Percentiles rank a stretch among this genome's conserved stretches.
These are phyloP conservation scores for Mellivora capensis DNA, from an alignment of 2,113 vertebrate genomes.

Conservation along the genomic window DNA sequence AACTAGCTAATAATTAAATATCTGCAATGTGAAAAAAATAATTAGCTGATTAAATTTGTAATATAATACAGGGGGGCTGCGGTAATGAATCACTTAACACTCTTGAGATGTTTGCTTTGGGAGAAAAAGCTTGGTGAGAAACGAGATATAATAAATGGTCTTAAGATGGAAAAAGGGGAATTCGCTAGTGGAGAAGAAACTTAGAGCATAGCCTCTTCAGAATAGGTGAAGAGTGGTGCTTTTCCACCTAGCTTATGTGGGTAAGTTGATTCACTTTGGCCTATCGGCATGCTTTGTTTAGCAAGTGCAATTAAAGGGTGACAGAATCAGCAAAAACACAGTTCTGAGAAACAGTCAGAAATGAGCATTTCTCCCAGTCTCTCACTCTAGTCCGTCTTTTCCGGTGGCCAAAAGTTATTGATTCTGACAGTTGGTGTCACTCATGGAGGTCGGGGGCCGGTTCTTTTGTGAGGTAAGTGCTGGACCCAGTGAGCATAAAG, in stretches of 20 bases:
- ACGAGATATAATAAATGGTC: not conserved
- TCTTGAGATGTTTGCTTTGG: constrained; percentile 43
- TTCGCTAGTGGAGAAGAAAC: not conserved
- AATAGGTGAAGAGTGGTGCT: not conserved
- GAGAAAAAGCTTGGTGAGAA: constrained; percentile 37
- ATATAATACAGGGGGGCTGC: not conserved
- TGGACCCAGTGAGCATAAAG: not conserved
- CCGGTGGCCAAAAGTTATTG: not conserved
- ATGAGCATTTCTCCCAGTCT: not conserved
- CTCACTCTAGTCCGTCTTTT: not conserved
- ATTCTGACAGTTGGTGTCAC: not conserved
- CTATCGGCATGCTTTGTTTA: not conserved
- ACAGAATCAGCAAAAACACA: not conserved
- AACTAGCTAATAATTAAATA: constrained; percentile 60
- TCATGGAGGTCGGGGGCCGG: not conserved
- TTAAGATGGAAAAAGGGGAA: not conserved
- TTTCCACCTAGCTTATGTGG: not conserved
- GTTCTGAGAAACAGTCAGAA: not conserved
- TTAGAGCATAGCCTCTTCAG: not conserved
- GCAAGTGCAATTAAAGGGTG: not conserved
- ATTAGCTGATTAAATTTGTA: constrained; percentile 45
- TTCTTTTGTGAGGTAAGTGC: not conserved
- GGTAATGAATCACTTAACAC: constrained; percentile 26
- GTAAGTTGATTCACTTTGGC: not conserved
- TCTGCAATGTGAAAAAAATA: constrained; percentile 23